These are phyloP conservation scores for Sinopyrophorus schimmeli DNA, from an alignment of 2,888 invertebrate species.

Conservation along the genomic window DNA sequence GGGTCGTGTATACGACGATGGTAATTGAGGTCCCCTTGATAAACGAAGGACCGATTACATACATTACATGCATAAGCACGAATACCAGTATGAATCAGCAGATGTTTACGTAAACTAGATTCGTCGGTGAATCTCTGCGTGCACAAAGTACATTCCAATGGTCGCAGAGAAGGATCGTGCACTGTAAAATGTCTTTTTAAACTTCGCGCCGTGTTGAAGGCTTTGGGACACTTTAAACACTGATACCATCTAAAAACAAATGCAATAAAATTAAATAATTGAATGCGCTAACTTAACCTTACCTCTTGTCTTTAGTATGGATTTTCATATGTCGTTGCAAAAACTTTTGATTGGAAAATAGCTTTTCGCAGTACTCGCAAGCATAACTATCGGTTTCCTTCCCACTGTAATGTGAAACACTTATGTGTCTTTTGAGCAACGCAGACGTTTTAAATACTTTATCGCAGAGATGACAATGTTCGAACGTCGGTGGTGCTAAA, in stretches of 20 bases:
- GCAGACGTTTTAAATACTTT: slow-evolving; percentile 36
- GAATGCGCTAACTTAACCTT: neutral
- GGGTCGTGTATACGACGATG: slow-evolving; percentile 53
- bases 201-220: slow-evolving; percentile 52
- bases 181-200: slow-evolving; percentile 53
- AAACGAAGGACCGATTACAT: slow-evolving; percentile 54
- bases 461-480: slow-evolving; percentile 37
- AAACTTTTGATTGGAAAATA: slow-evolving; percentile 32
- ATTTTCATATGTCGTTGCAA: slow-evolving; percentile 35
- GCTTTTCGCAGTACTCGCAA: slow-evolving; percentile 37
- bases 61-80: slow-evolving; percentile 49
- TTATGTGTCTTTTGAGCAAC: slow-evolving; percentile 33
- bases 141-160: slow-evolving; percentile 54
- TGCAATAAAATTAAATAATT: neutral
- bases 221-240: slow-evolving; percentile 54
- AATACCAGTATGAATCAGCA: slow-evolving; percentile 51
- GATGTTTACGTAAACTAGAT: slow-evolving; percentile 53
- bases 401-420: slow-evolving; percentile 25
- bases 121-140: slow-evolving; percentile 54
- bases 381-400: neutral
- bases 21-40: slow-evolving; percentile 52
- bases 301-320: slow-evolving; percentile 26
- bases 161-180: slow-evolving; percentile 54
- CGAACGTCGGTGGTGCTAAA: slow-evolving; percentile 35
- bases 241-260: slow-evolving; percentile 37